Base-by-base conservation (phyloP, 2,888 invertebrate species). In the Brachycybe producta region DNA sequence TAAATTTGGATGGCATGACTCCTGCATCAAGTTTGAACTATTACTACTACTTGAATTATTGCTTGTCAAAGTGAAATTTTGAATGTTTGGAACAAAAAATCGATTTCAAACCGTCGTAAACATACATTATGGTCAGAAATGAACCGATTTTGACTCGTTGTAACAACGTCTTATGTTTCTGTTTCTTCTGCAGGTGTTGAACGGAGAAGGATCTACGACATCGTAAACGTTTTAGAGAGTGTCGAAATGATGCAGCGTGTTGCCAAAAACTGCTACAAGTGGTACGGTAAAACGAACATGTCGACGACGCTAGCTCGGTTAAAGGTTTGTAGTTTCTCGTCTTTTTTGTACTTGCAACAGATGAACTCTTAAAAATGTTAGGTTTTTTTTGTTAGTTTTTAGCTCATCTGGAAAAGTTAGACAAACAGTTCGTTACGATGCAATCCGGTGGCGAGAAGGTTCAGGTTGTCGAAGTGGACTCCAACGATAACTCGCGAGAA, bases 141-240 rank as follows among this genome's bases (percentile, higher is more conserved):
- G n/a, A n/a, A n/a, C n/a, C n/a, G n/a, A n/a, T n/a, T n/a, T n/a
- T n/a, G n/a, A n/a, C n/a, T n/a, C n/a, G n/a, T n/a, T n/a, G n/a
- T n/a, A n/a, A n/a, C n/a, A n/a, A n/a, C n/a, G n/a, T n/a, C n/a
- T n/a, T n/a, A n/a, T n/a, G n/a, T n/a, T n/a, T n/a, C n/a, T n/a
- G n/a, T 5, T 41, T 21, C 24, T 26, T 21, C 30, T 52, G 36
- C 17, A 60, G 67, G 75, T 41, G 79, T 79, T 5, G 80, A 79
- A 60, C 75, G 80, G 57, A 68, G 81, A 30, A 70, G 81, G 59
- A 78, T 81, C 66, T 81, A 81, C 66, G 81, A 81, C 62, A 80
- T 81, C 57, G 78, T 81, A 49, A 81, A 80, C 67, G 79, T 81
- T 49, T 65, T 80, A 54, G 80, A 80, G 65, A 79, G 80, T 58